These are phyloP conservation scores for Cantharis rufa DNA, from an alignment of 2,888 invertebrate genomes.

Conservation along the genomic window DNA sequence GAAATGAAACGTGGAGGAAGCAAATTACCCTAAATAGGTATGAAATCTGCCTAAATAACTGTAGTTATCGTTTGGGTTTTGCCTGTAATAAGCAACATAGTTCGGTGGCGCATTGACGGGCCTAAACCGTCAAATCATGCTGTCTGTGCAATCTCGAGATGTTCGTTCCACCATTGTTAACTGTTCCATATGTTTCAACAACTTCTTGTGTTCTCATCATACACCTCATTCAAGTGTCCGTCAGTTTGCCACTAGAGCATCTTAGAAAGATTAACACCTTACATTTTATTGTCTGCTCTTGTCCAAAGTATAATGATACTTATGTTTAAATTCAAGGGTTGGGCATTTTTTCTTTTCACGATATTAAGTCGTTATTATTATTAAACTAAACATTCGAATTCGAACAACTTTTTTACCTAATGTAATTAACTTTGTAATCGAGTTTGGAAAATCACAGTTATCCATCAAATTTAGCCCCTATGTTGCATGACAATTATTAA, in stretches of 20 bases:
- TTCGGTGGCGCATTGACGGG: constrained; percentile 34
- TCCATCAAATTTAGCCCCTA: constrained; percentile 34
- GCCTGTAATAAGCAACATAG: constrained; percentile 36
- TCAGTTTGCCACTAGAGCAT: constrained; percentile 53
- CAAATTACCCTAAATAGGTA: constrained; percentile 36
- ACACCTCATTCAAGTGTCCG: constrained; percentile 48
- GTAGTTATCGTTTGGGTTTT: constrained; percentile 27
- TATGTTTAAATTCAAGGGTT: constrained; percentile 43
- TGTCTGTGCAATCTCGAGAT: constrained; percentile 40
- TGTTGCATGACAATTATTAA: constrained; percentile 44
- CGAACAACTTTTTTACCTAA: constrained; percentile 11
- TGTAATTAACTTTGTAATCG: constrained; percentile 31
- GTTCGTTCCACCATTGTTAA: constrained; percentile 48
- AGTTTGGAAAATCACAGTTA: constrained; percentile 36
- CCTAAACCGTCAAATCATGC: constrained; percentile 48
- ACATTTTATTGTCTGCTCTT: constrained; percentile 46
- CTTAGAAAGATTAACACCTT: constrained; percentile 52
- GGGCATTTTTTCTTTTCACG: constrained; percentile 32
- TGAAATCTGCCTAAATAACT: constrained; percentile 34
- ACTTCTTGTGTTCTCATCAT: constrained; percentile 49
- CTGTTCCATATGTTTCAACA: constrained; percentile 45
- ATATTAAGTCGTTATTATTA: background rate
- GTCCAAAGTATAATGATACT: constrained; percentile 48
- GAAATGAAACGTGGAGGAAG: background rate
- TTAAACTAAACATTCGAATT: constrained; percentile 21